Base-by-base conservation (phyloP, 2,113 vertebrate species). In the Clinocottus analis region DNA sequence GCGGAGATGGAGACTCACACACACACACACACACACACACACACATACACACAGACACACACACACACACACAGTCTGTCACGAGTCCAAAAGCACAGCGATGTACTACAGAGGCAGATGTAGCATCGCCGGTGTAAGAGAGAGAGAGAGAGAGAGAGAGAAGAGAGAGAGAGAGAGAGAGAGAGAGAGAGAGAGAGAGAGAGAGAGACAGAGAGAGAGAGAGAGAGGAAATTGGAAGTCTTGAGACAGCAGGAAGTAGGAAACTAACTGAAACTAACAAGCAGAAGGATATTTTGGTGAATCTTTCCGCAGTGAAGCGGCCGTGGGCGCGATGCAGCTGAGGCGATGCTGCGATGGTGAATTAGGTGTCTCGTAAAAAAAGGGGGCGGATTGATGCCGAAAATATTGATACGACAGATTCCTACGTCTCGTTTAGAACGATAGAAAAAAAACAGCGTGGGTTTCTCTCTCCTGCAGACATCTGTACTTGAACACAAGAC, bases 51-150 rank as follows among this genome's bases (percentile, higher is more conserved):
- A 55, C 13, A 25, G 19, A 59, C 33, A 31, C 59, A 41, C 43
- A 14, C 59, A 47, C 59, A 62, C 59, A 49, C 55, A 43, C 37
- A 16, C 2, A 19, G 31, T 72, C 71, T 79, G 71, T 86, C 77
- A 80, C 16, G 1, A 43, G 72, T 77, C 65, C 82, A 81, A 86
- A 73, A 45, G 66, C 39, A 74, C 65, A 29, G 13, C 11, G 37
- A 27, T 45, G 60, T 43, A 47, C 45, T 37, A 13, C 41, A 74
- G 23, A 58, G 41, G 75, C 41, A 67, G 76, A 72, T 72, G 62
- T 58, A 68, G 75, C 67, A 17, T 9, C 69, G 69, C 31, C 4
- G 9, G 77, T 61, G 73, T 60, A 53, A 43, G 41, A 16, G 41
- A 5, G 16, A 47, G 56, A 61, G 72, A 63, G 64, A 43, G 73